Base-by-base conservation (phyloP, 2,797 vertebrate species). In the Pempheris klunzingeri region DNA sequence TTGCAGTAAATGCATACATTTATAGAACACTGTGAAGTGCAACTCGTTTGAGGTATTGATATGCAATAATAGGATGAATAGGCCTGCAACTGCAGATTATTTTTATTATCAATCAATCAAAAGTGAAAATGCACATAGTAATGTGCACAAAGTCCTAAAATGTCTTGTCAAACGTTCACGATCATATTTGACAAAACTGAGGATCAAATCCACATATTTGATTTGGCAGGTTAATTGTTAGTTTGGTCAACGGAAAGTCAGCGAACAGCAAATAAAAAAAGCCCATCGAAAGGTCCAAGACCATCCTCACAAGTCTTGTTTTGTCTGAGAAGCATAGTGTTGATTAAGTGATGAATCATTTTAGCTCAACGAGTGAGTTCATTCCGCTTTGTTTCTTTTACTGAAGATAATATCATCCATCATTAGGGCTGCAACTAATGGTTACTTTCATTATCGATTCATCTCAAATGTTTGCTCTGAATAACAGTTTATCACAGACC, bases 1-100 rank as follows among this genome's bases (percentile, higher is more conserved):
- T 87, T 74, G 62, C 55, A 57, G 68, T 43, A 34, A 76, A 71
- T 83, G 57, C 77, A 46, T 60, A 43, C 55, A 63, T 80, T 69
- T 71, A 75, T 17, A 57, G 53, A 75, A 67, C 28, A 60, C 32
- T 66, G 49, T 65, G 77, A 87, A 83, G 81, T 76, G 63, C 78
- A 69, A 81, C 66, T 78, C 70, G 77, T 83, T 65, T 82, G 78
- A 72, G 52, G 55, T 50, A n/a, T 39, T 82, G 57, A 77, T 67
- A 78, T 75, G 63, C 66, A 79, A 73, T 6, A 12, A 66, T 46
- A 38, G 34, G 9, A 26, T 34, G 39, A 62, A 57, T 0, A 38
- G 17, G 32, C 59, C 41, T 64, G 38, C 14, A 20, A 20, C 43
- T 46, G 4, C 24, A 11, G 34, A 75, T 44, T 28, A 54, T 34